Conservation (phyloP, 2,113 vertebrate genomes). For the Nyctibius bracteatus region DNA sequence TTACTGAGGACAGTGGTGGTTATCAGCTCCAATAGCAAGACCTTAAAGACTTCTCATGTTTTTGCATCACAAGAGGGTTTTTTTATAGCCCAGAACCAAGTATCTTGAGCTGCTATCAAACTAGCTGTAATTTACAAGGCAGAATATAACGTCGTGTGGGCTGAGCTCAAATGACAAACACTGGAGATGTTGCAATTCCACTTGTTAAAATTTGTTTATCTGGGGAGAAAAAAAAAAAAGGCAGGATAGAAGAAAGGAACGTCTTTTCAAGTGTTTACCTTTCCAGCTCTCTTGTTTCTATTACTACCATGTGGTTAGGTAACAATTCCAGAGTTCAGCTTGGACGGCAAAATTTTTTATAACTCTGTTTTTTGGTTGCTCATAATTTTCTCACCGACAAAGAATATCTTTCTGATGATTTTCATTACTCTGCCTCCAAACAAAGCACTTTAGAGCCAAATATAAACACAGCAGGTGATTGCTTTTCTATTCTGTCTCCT, state of each 20-base stretch:
- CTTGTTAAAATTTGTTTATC: conserved; percentile 60
- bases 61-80: not conserved
- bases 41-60: not conserved
- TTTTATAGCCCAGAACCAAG: not conserved
- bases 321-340: not conserved
- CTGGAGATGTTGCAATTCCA: conserved; percentile 41
- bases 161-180: conserved; percentile 7
- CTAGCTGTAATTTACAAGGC: conserved; percentile 44
- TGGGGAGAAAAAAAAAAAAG: not conserved
- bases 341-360: conserved; percentile 35
- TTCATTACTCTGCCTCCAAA: conserved; percentile 32
- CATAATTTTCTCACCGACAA: conserved; percentile 37
- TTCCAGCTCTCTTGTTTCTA: conserved; percentile 32
- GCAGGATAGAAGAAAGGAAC: not conserved
- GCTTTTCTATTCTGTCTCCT: not conserved
- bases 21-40: not conserved
- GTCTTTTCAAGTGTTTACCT: conserved; percentile 56
- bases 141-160: conserved; percentile 40
- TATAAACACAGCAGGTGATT: conserved; percentile 6
- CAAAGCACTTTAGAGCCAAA: conserved; percentile 11
- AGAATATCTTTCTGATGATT: conserved; percentile 12
- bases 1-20: not conserved
- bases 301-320: conserved; percentile 28
- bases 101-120: not conserved
- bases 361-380: not conserved